Percentiles rank a stretch among this genome's conserved stretches.
Conservation (phyloP, 2,797 vertebrate species). For the Falco cherrug region DNA sequence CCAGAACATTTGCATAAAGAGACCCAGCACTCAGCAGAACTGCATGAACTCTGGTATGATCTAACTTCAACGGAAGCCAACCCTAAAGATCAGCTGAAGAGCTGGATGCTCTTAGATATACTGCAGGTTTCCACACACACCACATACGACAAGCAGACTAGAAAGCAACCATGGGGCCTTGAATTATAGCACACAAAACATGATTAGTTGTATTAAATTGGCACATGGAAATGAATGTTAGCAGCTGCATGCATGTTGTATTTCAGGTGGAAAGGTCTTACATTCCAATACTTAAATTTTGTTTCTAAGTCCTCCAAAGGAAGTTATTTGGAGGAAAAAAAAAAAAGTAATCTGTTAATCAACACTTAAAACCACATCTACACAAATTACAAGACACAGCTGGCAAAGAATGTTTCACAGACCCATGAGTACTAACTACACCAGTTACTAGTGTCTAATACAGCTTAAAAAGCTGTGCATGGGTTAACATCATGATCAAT, state of each 20-base stretch:
- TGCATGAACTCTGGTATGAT: background rate
- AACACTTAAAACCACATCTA: background rate
- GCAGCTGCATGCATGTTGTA: fast-evolving
- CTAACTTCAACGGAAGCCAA: background rate
- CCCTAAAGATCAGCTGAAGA: background rate
- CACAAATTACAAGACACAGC: background rate
- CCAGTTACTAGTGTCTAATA: background rate
- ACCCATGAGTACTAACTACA: background rate
- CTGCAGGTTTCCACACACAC: fast-evolving
- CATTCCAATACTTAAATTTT: background rate
- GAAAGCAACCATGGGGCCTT: background rate
- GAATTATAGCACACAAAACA: background rate
- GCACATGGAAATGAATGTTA: background rate
- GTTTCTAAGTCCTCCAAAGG: background rate
- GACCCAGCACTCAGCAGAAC: background rate
- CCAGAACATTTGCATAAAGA: background rate
- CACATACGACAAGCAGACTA: background rate
- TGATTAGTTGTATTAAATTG: background rate
- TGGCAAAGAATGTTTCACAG: background rate
- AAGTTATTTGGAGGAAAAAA: background rate
- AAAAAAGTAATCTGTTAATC: background rate
- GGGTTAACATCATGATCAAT: background rate
- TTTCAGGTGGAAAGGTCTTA: background rate
- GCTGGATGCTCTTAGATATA: background rate
- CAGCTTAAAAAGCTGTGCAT: background rate